A percentile compares a stretch with the other conserved stretches of the same genome.
Conservation (phyloP, 1,140 invertebrate species). For the Drosophila cardini region DNA sequence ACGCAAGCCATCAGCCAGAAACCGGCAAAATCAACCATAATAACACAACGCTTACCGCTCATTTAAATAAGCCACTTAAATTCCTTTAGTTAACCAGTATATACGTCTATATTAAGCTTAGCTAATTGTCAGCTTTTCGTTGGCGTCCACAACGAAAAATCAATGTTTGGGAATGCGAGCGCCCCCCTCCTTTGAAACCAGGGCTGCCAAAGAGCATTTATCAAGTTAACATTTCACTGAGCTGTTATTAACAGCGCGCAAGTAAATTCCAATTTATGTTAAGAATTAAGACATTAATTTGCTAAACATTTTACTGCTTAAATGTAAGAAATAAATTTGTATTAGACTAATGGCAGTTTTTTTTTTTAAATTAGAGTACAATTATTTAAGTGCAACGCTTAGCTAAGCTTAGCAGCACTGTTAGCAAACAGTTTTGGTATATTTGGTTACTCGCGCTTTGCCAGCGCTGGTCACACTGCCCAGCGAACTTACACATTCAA, state of each 20-base stretch:
- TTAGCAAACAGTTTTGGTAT: neutral
- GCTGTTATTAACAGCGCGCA: conserved; percentile 35
- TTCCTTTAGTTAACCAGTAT: conserved; percentile 27
- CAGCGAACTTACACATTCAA: neutral
- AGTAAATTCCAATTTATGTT: neutral
- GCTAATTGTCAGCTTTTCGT: conserved; percentile 37
- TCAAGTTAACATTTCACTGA: conserved; percentile 9
- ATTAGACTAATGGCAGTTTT: too few relatives aligned
- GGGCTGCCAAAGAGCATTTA: conserved; percentile 2
- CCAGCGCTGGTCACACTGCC: neutral
- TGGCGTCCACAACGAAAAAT: conserved; percentile 50
- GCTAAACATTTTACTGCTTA: too few relatives aligned
- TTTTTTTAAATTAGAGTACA: too few relatives aligned
- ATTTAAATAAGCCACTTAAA: conserved; percentile 34
- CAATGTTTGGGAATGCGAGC: conserved; percentile 58
- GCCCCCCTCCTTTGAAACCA: conserved; percentile 51
- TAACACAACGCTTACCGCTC: conserved; percentile 33
- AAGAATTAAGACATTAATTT: neutral
- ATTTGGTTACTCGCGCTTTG: neutral
- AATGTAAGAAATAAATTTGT: too few relatives aligned
- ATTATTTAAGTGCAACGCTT: too few relatives aligned
- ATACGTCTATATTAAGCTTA: conserved; percentile 3
- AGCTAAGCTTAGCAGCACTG: too few relatives aligned
- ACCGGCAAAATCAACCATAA: neutral
- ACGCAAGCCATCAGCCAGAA: neutral